A percentile compares a stretch with the other conserved stretches of the same genome.
Evolutionary conservation across 2,797 vertebrate species (phyloP).

Genomic region (Parotocinclus haroldoi): DNA sequence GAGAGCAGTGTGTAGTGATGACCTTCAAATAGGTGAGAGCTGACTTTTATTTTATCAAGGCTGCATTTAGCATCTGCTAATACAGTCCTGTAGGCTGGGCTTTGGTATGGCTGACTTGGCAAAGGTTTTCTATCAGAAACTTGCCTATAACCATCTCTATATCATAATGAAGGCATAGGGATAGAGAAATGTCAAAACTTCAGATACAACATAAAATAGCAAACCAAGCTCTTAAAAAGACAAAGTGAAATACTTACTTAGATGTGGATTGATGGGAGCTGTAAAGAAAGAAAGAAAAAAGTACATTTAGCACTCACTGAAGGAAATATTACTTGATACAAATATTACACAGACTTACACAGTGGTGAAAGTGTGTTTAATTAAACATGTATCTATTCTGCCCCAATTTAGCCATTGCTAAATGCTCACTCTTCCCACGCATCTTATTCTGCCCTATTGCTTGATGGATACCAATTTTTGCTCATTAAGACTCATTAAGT

Average conservation of each 20-base stretch:
- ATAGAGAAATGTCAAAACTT: background rate
- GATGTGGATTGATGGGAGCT: conserved; percentile 97
- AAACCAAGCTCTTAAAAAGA: conserved; percentile 14
- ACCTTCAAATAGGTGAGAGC: conserved; percentile 62
- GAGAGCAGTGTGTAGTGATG: conserved; percentile 64
- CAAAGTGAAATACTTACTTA: conserved; percentile 84
- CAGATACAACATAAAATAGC: too few relatives aligned
- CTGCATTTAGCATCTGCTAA: conserved; percentile 34
- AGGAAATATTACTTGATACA: too few relatives aligned
- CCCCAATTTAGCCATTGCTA: too few relatives aligned
- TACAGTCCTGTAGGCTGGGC: conserved; percentile 8
- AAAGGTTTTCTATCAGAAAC: background rate
- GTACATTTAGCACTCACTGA: too few relatives aligned
- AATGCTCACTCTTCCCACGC: too few relatives aligned
- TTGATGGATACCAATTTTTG: too few relatives aligned
- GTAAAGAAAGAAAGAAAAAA: conserved; percentile 63
- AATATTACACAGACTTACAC: too few relatives aligned
- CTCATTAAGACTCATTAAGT: too few relatives aligned
- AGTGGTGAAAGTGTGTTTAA: too few relatives aligned
- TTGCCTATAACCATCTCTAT: too few relatives aligned
- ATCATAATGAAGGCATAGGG: background rate
- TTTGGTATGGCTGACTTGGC: conserved; percentile 2
- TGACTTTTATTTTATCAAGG: conserved; percentile 50
- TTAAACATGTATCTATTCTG: too few relatives aligned
- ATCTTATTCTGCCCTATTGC: too few relatives aligned